phyloP scores from a whole-genome alignment of 1,140 invertebrate species.

The Temnothorax curvispinosus region DNA sequence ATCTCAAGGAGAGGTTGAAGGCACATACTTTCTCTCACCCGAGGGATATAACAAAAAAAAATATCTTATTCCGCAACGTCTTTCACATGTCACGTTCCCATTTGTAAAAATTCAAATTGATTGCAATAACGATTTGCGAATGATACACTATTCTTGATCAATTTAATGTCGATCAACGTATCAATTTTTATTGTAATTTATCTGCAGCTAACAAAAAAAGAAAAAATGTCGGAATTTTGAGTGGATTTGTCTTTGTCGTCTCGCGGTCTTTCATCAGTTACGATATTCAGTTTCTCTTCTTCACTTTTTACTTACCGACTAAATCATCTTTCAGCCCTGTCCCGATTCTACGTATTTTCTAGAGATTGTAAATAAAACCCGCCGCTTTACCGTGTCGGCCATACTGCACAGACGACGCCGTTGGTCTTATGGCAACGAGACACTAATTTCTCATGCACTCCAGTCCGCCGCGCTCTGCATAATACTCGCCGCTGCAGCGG shows the following conservation, averaged over 20 bases:
- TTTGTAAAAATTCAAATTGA: not conserved
- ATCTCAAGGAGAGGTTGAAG: no score
- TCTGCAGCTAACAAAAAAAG: no score
- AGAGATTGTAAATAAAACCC: slow-evolving; percentile 57
- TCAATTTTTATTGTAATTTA: slow-evolving; percentile 13
- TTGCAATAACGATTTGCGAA: not conserved
- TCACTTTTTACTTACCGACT: not conserved
- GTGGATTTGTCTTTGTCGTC: not conserved
- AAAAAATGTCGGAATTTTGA: not conserved
- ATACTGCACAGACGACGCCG: slow-evolving; percentile 51
- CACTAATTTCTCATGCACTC: slow-evolving; percentile 66
- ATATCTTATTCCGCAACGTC: not conserved
- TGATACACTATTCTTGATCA: not conserved
- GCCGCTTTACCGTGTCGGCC: slow-evolving; percentile 36
- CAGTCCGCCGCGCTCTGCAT: slow-evolving; percentile 49
- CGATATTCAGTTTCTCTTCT: not conserved
- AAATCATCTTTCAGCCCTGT: slow-evolving; percentile 24
- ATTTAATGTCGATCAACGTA: not conserved
- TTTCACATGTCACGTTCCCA: not conserved
- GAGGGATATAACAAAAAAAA: no score
- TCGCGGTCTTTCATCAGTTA: not conserved
- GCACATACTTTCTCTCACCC: no score
- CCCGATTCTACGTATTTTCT: slow-evolving; percentile 36
- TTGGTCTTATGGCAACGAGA: slow-evolving; percentile 61
- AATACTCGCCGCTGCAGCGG: slow-evolving; percentile 48